Base-by-base conservation (phyloP, 2,797 vertebrate species). In the Tauraco hartlaubi region DNA sequence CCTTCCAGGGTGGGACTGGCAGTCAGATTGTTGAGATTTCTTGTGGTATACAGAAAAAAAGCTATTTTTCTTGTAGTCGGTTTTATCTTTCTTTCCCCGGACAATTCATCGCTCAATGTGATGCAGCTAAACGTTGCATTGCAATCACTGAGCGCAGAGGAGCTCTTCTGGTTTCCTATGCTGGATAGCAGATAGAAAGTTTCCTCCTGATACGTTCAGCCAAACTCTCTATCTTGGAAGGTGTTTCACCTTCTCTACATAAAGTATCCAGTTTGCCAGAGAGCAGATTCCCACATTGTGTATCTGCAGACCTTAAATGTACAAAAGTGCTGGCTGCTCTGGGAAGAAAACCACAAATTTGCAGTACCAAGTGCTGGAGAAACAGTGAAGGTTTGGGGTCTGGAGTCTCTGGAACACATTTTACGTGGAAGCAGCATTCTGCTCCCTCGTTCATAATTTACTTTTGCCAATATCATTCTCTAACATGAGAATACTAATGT, bases 81-180 rank as follows among this genome's bases (percentile, higher is more conserved):
- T n/a, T 86, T 61, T n/a, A 54, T 23, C 22, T 7, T 62, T 59
- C 44, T 93, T 76, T 58, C 43, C 9, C 83, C 43, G 48, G 41
- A 35, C 26, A 80, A 80, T 77, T 88, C 19, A 55, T 15, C 28
- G 3, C 18, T 83, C 56, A 43, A 20, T 2, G 16, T 29, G 43
- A n/a, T 18, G 15, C 16, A 43, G n/a, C n/a, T 54, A 46, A 84
- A 51, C 0, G 0, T 11, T 23, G 18, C 11, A 10, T 18, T 82
- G 77, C 39, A 39, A 35, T 67, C 64, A 31, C 14, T 49, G 43
- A n/a, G 26, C 19, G 28, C 76, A 52, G 43, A 74, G 29, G 5
- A 78, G 48, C 20, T 52, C 2, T 25, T 83, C 10, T 69, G 43
- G 11, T 73, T 87, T 84, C 37, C 26, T 35, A 3, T 15, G 15